Evolutionary conservation across 1,140 invertebrate genomes (phyloP), one percentile per base, ranked within the genome.

Genomic region (Tribolium castaneum): DNA sequence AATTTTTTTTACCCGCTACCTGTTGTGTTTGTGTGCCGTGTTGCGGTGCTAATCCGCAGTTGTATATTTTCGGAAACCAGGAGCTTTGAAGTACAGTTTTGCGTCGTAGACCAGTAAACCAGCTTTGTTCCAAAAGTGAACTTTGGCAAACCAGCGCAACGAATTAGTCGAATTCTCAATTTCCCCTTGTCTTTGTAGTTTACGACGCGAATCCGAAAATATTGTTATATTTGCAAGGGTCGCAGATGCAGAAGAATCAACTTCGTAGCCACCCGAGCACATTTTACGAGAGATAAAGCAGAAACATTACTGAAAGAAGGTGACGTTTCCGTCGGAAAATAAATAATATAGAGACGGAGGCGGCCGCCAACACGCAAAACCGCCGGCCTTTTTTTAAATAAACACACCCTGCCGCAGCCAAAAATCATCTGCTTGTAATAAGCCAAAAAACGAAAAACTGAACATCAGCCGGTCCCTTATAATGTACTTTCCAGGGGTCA

Each of bases 201-300:
- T 75, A 75, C 59, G 54, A 62, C 22, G 52, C 52, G 25, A 10
- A 62, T 52, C 75, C 39, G 45, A 76, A 76, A 76, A 76, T 76
- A 76, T 76, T 70, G 75, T 76, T 76, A 66, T 76, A 76, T 76
- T 76, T 76, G 22, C 51, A 66, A 76, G 66, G 75, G 59, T 76
- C 66, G 75, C 75, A 70, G 75, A 66, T 62, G 75, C 75, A 70
- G 75, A 78, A 78, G 70, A 78, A 73, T 73, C 54, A 73, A 39
- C n/a, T 73, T 73, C 66, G 66, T 49, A 71, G 16, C 22, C 76
- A 78, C 71, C 76, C 76, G 72, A 74, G 76, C 79, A 77, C 77
- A 72, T 81, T 81, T 81, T 75, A 81, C 80, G 80, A 81, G 56
- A 81, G 80, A 81, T 81, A 81, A 81, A 81, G 80, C 80, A 81